phyloP scores from a whole-genome alignment of 2,113 vertebrate species.

The Nothocercus nigrocapillus region DNA sequence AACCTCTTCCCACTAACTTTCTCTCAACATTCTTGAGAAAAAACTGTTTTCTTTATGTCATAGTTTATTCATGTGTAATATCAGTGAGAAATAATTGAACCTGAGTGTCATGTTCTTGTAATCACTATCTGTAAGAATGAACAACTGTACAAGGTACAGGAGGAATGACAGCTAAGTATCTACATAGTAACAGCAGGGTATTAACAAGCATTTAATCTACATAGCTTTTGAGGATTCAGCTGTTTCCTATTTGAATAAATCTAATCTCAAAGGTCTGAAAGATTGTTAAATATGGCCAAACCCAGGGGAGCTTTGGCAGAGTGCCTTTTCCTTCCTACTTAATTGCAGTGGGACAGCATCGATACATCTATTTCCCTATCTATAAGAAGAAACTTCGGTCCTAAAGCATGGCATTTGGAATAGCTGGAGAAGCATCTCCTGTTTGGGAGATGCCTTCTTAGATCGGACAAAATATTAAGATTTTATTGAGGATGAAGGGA shows the following conservation, averaged over 20 bases:
- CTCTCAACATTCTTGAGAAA: accelerated
- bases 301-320: neutral
- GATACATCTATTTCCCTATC: neutral
- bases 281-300: neutral
- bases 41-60: neutral
- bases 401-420: too few relatives aligned
- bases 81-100: neutral
- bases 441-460: too few relatives aligned
- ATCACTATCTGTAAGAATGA: neutral
- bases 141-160: neutral
- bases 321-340: neutral
- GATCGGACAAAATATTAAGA: neutral
- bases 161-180: neutral
- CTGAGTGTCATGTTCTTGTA: neutral
- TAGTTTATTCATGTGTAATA: neutral
- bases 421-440: too few relatives aligned
- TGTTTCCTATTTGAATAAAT: neutral
- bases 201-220: neutral
- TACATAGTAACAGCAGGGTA: neutral
- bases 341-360: neutral
- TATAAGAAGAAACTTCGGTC: too few relatives aligned
- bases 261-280: neutral
- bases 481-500: neutral
- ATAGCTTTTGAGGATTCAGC: neutral
- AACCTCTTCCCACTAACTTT: neutral